phyloP scores from a whole-genome alignment of 2,113 vertebrate genomes.

The Istiophorus platypterus region DNA sequence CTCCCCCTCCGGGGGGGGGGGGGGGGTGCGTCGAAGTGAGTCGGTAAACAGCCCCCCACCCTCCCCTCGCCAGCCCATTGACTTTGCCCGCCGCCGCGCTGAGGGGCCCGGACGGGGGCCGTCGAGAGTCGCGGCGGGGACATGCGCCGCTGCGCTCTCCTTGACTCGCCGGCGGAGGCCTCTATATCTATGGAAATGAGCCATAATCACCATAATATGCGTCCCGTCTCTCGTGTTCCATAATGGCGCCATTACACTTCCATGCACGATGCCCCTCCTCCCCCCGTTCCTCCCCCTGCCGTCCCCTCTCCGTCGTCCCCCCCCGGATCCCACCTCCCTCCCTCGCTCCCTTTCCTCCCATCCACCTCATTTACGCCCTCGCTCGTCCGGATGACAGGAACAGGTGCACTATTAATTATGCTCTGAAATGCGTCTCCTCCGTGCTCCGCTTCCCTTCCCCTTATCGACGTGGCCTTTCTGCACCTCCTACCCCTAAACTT shows the following conservation, averaged over 20 bases:
- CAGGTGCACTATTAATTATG: conserved; percentile 80
- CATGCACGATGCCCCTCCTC: conserved; percentile 22
- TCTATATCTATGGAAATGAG: conserved; percentile 80
- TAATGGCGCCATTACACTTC: conserved; percentile 64
- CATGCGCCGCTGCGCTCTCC: conserved; percentile 73
- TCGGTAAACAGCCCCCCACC: conserved; percentile 76
- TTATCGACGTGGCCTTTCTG: conserved; percentile 13
- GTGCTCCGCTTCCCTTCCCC: conserved; percentile 48
- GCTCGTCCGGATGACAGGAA: conserved; percentile 74
- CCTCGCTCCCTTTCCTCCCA: conserved; percentile 1
- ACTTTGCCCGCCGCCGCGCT: conserved; percentile 65
- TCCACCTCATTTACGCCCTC: conserved; percentile 63
- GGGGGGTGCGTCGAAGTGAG: conserved; percentile 58
- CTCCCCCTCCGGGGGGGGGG: conserved; percentile 69
- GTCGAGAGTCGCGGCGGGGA: too few species aligned
- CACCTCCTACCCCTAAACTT: conserved; percentile 25
- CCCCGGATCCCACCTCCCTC: background rate
- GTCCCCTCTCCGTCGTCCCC: background rate
- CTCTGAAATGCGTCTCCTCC: conserved; percentile 62
- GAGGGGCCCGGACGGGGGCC: too few species aligned
- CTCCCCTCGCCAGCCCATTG: conserved; percentile 70
- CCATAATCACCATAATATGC: conserved; percentile 77
- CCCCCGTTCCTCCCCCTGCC: conserved; percentile 19
- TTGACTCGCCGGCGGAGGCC: conserved; percentile 73
- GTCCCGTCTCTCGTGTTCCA: conserved; percentile 74